Evolutionary conservation across 2,113 vertebrate genomes (phyloP), one percentile per base, ranked within the genome.

Genomic region (Colius striatus): DNA sequence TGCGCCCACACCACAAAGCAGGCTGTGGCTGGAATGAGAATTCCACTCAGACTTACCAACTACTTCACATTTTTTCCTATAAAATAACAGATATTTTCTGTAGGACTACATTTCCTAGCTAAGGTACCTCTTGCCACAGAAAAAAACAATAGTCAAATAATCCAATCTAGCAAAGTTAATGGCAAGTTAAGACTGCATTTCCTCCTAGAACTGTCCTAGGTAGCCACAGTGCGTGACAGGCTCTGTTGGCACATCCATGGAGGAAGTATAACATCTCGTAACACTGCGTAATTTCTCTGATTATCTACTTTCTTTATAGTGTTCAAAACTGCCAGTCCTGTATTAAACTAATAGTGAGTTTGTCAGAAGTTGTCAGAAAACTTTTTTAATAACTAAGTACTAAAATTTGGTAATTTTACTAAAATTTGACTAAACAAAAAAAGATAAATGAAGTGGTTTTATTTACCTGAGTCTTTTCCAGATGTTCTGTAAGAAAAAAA

Each of bases 221-320:
- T 12, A 55, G 10, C 11, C 73, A 38, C 36, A 55, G 48, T 0
- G 0, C 61, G 18, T 61, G 19, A 17, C 48, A 29, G 45, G 16
- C 55, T 26, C 20, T 8, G 3, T 11, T 5, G 11, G 16, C 61
- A 43, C 16, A 11, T 5, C 2, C 5, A 1, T 27, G 30, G 5
- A 51, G 20, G 54, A 74, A 8, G 43, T 25, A 34, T 2, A 30
- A 55, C 22, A 51, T 7, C 34, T 51, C 6, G 4, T 18, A 25
- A 38, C 61, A 16, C 19, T 19, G 22, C 51, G 67, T 21, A 18
- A 19, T 51, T 62, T 45, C 26, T 22, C 27, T 38, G 53, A 25
- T 32, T 21, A 18, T 11, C 41, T 68, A 5, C 4, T 26, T 43
- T 11, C 54, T 53, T 47, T 17, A 6, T 3, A 22, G 36, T 25